phyloP scores from a whole-genome alignment of 2,888 invertebrate genomes.

The Lathronympha strigana region DNA sequence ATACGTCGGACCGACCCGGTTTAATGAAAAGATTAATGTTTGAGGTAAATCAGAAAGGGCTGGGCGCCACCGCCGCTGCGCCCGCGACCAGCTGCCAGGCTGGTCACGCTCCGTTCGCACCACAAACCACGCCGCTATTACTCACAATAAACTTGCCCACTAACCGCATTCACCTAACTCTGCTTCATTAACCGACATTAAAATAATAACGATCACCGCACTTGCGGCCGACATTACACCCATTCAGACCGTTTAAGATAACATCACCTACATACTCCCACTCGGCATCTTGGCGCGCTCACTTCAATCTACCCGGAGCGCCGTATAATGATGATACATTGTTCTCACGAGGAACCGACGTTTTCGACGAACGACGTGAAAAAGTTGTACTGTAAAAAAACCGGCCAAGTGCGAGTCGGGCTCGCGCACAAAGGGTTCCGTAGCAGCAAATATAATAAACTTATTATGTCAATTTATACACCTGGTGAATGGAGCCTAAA shows the following conservation, averaged over 20 bases:
- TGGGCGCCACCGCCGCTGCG: constrained; percentile 56
- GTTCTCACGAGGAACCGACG: constrained; percentile 44
- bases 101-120: constrained; percentile 65
- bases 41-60: constrained; percentile 66
- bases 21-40: constrained; percentile 70
- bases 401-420: no score
- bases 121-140: constrained; percentile 66
- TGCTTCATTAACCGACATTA: constrained; percentile 69
- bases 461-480: no score
- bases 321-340: constrained; percentile 38
- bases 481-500: no score
- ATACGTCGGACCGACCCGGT: constrained; percentile 61
- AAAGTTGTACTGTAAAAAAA: constrained; percentile 35
- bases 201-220: constrained; percentile 65
- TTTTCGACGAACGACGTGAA: constrained; percentile 36
- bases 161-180: constrained; percentile 67
- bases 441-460: no score
- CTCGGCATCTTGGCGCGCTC: constrained; percentile 50
- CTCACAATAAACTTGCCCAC: constrained; percentile 62
- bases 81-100: constrained; percentile 48
- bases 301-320: constrained; percentile 46
- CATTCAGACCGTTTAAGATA: constrained; percentile 51
- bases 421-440: no score
- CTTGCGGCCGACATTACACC: constrained; percentile 56
- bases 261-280: constrained; percentile 42